A percentile compares a stretch with the other conserved stretches of the same genome.
These are phyloP conservation scores for Deroptyus accipitrinus DNA, from an alignment of 2,113 vertebrate species.

Conservation along the genomic window DNA sequence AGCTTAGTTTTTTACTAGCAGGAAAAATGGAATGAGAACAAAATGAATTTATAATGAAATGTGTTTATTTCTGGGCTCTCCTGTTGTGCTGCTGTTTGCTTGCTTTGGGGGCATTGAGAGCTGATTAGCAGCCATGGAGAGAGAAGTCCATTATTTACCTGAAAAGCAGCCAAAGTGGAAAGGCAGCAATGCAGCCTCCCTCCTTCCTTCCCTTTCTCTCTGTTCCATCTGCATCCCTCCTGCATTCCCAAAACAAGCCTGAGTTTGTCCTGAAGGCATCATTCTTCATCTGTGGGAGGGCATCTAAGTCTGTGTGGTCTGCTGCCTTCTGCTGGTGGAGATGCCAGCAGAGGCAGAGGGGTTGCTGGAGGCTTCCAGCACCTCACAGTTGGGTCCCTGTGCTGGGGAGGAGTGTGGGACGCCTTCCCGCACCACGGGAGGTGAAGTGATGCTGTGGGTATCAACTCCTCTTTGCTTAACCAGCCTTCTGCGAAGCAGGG, in stretches of 20 bases:
- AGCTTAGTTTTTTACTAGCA: constrained; percentile 45
- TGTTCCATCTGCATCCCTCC: neutral
- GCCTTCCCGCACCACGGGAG: neutral
- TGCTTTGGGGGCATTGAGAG: constrained; percentile 38
- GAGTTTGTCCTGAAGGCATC: neutral
- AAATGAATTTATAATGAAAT: constrained; percentile 68
- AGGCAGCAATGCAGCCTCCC: neutral
- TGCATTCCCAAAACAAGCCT: neutral
- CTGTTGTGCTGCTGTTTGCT: constrained; percentile 52
- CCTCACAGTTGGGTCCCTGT: fast-evolving
- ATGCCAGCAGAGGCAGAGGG: neutral
- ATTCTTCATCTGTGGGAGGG: neutral
- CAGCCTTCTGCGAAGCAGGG: neutral
- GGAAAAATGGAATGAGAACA: constrained; percentile 54
- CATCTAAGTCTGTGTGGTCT: neutral
- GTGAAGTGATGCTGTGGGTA: neutral
- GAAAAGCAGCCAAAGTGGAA: neutral
- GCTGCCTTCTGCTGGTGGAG: neutral
- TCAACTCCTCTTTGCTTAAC: neutral
- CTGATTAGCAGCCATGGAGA: constrained; percentile 41
- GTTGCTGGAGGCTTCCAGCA: neutral
- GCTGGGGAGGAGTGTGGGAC: neutral
- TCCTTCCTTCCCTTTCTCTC: neutral
- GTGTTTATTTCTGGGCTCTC: constrained; percentile 46
- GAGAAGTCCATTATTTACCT: constrained; percentile 46